A percentile compares a stretch with the other conserved stretches of the same genome.
Conservation (phyloP, 2,888 invertebrate genomes). For the Argyra leucocephala region DNA sequence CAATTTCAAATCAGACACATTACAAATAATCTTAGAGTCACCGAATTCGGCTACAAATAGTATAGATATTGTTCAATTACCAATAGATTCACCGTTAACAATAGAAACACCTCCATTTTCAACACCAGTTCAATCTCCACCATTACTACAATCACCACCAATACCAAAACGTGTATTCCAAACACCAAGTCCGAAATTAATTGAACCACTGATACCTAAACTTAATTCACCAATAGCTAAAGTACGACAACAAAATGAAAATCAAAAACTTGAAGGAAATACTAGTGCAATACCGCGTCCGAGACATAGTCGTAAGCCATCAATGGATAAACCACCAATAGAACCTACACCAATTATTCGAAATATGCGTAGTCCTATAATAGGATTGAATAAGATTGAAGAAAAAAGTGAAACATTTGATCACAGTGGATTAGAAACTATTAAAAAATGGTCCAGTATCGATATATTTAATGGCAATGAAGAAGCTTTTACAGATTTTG, state of each 20-base stretch:
- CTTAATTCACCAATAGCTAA: not conserved
- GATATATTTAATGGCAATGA: slow-evolving; percentile 36
- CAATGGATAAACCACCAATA: not conserved
- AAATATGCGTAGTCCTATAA: slow-evolving; percentile 27
- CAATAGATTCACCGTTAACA: not conserved
- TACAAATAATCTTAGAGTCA: not conserved
- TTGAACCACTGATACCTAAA: not conserved
- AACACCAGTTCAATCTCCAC: not conserved
- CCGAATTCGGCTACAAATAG: not conserved
- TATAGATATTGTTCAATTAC: not conserved
- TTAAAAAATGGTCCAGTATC: slow-evolving; percentile 35
- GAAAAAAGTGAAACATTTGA: slow-evolving; percentile 24
- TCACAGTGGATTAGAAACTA: slow-evolving; percentile 18
- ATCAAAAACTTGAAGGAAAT: not conserved
- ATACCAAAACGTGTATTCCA: not conserved
- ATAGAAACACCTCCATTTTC: not conserved
- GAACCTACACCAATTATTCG: slow-evolving; percentile 38
- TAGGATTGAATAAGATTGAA: slow-evolving; percentile 25
- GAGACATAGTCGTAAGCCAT: not conserved
- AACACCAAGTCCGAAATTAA: not conserved
- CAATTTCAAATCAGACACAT: not conserved
- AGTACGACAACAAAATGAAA: not conserved
- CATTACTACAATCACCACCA: not conserved
- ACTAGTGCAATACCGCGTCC: not conserved
- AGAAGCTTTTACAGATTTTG: slow-evolving; percentile 37